phyloP scores from a whole-genome alignment of 1,140 invertebrate species.

The Asbolus verrucosus region DNA sequence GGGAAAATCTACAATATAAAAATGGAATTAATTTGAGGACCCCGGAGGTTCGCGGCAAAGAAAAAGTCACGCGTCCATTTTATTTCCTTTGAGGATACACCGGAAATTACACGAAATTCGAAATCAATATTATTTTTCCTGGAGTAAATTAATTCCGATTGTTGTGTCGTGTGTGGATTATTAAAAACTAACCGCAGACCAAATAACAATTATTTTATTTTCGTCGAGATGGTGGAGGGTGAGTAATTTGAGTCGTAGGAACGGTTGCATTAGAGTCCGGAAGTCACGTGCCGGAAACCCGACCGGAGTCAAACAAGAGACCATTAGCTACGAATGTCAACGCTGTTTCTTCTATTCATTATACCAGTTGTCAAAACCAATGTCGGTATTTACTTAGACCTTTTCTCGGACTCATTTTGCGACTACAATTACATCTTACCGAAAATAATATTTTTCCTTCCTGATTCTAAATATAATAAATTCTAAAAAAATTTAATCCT shows the following conservation, averaged over 20 bases:
- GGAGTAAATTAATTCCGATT: constrained; percentile 32
- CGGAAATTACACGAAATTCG: constrained; percentile 48
- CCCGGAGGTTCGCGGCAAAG: neutral
- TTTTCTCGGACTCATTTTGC: no score
- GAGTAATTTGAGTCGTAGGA: constrained; percentile 54
- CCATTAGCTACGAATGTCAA: constrained; percentile 51
- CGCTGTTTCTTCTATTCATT: constrained; percentile 41
- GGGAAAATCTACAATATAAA: constrained; percentile 3
- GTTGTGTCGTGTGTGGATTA: constrained; percentile 33
- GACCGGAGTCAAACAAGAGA: constrained; percentile 56
- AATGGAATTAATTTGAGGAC: neutral
- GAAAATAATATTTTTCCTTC: no score
- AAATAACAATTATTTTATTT: constrained; percentile 49
- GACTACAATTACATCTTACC: no score
- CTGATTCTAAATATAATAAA: no score
- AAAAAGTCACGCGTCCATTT: constrained; percentile 38
- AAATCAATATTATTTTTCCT: constrained; percentile 40
- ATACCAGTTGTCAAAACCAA: constrained; percentile 26
- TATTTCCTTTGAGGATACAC: constrained; percentile 48
- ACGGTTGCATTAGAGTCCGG: constrained; percentile 50
- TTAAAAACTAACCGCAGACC: constrained; percentile 20
- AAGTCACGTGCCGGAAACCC: constrained; percentile 58
- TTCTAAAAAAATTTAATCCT: no score
- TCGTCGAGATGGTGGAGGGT: constrained; percentile 40
- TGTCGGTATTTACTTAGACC: constrained; percentile 17